phyloP scores from a whole-genome alignment of 2,888 invertebrate species.

The Schizotus pectinicornis region DNA sequence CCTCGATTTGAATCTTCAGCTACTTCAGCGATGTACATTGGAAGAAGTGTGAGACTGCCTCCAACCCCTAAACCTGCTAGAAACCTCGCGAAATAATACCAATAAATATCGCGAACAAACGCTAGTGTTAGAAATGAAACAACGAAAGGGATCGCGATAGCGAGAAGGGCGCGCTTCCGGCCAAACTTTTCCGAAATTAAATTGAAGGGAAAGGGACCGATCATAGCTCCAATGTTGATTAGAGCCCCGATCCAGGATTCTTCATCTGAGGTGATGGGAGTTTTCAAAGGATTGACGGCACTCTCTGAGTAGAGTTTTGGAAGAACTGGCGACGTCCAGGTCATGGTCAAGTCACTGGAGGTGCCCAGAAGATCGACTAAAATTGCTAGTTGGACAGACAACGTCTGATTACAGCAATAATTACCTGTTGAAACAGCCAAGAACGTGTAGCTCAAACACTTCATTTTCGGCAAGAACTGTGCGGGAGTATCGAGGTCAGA shows the following conservation, averaged over 20 bases:
- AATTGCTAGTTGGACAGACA: slow-evolving; percentile 1
- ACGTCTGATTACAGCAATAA: neutral
- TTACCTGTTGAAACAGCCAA: slow-evolving; percentile 5
- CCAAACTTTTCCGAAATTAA: slow-evolving; percentile 10
- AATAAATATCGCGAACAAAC: slow-evolving; percentile 8
- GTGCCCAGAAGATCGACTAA: slow-evolving; percentile 55
- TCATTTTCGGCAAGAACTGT: no score
- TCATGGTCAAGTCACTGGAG: slow-evolving; percentile 46
- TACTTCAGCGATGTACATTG: slow-evolving; percentile 87
- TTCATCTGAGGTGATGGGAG: slow-evolving; percentile 44
- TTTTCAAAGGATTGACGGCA: slow-evolving; percentile 10
- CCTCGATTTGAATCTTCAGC: slow-evolving; percentile 80
- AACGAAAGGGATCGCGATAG: slow-evolving; percentile 10
- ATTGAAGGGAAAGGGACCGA: slow-evolving; percentile 11
- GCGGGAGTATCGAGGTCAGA: no score
- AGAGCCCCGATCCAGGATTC: slow-evolving; percentile 64
- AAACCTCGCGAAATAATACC: slow-evolving; percentile 14
- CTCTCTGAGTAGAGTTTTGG: slow-evolving; percentile 12
- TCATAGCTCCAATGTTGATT: slow-evolving; percentile 36
- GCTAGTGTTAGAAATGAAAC: slow-evolving; percentile 7
- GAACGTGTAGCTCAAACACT: no score
- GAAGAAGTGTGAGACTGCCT: slow-evolving; percentile 72
- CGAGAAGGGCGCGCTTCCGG: slow-evolving; percentile 6
- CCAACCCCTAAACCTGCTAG: slow-evolving; percentile 67
- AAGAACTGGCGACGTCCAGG: slow-evolving; percentile 19